Percentiles rank a stretch among this genome's conserved stretches.
Evolutionary conservation across 2,113 vertebrate species (phyloP).

Genomic region (Baryphthengus martii): DNA sequence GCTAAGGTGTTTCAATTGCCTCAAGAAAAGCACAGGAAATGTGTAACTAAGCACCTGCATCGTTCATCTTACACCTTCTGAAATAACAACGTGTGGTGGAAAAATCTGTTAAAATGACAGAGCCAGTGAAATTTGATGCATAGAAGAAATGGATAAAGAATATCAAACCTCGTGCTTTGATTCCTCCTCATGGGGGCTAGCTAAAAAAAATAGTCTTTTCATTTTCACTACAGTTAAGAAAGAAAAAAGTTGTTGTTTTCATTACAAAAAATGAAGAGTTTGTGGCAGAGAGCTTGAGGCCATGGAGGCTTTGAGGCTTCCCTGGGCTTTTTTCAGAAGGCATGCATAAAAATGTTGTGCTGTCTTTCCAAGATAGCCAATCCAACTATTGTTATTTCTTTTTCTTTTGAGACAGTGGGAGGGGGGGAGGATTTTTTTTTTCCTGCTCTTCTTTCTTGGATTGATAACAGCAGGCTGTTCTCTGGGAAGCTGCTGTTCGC

Average conservation of each 20-base stretch:
- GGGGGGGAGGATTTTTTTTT: accelerated
- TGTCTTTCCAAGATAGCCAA: neutral
- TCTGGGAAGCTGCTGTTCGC: neutral
- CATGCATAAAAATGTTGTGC: neutral
- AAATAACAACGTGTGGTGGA: neutral
- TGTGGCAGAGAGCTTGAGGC: neutral
- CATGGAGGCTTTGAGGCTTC: neutral
- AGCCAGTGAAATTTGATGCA: neutral
- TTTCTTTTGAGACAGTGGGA: neutral
- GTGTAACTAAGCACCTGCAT: neutral
- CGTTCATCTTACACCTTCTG: neutral
- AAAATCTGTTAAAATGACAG: neutral
- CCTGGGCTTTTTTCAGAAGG: neutral
- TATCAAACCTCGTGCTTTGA: neutral
- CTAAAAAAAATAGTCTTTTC: neutral
- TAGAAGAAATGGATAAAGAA: neutral
- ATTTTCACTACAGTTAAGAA: neutral
- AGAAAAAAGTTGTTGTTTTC: neutral
- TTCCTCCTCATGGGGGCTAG: neutral
- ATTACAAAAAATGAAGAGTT: neutral
- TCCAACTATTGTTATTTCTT: neutral
- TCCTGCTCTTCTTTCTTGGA: neutral
- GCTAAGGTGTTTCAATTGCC: neutral
- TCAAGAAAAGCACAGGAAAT: neutral
- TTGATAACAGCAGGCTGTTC: neutral